These are phyloP conservation scores for Eunapius fragilis DNA, from an alignment of 37 sponge, comb jelly and placozoan genomes.

Conservation along the genomic window DNA sequence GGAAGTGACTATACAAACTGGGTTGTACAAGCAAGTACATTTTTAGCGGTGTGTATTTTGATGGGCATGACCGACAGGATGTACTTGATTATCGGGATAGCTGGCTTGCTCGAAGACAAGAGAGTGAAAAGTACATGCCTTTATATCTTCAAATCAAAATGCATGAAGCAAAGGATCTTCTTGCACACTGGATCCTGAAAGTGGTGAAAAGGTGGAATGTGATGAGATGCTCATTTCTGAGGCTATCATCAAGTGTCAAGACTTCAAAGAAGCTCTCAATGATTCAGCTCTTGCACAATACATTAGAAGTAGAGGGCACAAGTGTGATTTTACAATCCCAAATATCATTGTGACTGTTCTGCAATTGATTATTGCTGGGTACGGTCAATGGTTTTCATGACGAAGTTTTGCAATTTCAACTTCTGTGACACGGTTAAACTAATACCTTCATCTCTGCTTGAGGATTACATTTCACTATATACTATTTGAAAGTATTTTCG, in stretches of 20 bases:
- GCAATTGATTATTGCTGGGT: not conserved
- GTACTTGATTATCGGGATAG: not conserved
- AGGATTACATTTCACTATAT: not conserved
- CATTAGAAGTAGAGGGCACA: no score
- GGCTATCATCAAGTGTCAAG: not conserved
- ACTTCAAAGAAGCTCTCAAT: no score
- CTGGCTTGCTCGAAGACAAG: not conserved
- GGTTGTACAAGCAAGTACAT: not conserved
- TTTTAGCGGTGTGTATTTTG: not conserved
- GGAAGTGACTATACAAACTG: not conserved
- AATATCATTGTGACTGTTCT: not conserved
- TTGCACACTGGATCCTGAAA: not conserved
- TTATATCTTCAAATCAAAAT: not conserved
- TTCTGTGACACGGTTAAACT: not conserved
- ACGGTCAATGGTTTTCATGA: not conserved
- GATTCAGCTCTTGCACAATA: slow-evolving; percentile 18
- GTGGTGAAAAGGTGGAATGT: not conserved
- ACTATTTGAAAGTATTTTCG: not conserved
- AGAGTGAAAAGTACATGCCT: not conserved
- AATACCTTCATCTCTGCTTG: not conserved
- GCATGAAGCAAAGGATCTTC: not conserved
- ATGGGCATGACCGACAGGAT: not conserved
- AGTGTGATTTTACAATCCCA: not conserved
- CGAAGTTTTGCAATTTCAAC: not conserved
- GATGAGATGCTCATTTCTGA: not conserved